Base-by-base conservation (phyloP, 2,113 vertebrate species). In the Marcusenius ussheri region DNA sequence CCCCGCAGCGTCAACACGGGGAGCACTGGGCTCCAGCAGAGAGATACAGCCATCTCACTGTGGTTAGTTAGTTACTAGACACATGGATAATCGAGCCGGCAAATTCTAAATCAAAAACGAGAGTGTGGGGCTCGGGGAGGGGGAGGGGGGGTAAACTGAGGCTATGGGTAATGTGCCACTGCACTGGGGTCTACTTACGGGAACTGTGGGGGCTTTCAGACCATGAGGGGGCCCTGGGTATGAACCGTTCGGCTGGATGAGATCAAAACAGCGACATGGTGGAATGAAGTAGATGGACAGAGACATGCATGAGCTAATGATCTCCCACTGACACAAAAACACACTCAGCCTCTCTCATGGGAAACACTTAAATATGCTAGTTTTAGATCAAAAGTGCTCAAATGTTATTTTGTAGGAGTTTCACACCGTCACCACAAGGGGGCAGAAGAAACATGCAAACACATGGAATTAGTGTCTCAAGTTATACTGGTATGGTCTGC, bases 211-310 rank as follows among this genome's bases (percentile, higher is more conserved):
- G 89, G 88, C 89, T 93, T 53, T 95, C 93, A 56, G 93, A 91
- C 94, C 94, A 96, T 58, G 92, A 92, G 89, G 84, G 91, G 53
- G 90, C 92, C 13, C 92, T 93, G 89, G 93, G 90, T 83, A 88
- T 90, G 89, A 94, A 91, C 89, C 93, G 91, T 91, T 94, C 94
- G 49, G 92, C 95, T 95, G 93, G 93, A 46, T 92, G 86, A 91
- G 88, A 92, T 80, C 90, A 87, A 94, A 83, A 93, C 49, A 91
- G 91, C 92, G 45, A 93, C 88, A 93, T 89, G 91, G 50, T 11
- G 46, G 0, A 9, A 35, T 93, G 91, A 94, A 42, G 47, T 31
- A 83, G 27, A 90, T 62, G 92, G 88, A 91, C 47, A 91, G 19
- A 91, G 3, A 90, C 53, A 93, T 45, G 88, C 27, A 88, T 77